Evolutionary conservation across 2,888 invertebrate species (phyloP).

Genomic region (Macaria liturata): DNA sequence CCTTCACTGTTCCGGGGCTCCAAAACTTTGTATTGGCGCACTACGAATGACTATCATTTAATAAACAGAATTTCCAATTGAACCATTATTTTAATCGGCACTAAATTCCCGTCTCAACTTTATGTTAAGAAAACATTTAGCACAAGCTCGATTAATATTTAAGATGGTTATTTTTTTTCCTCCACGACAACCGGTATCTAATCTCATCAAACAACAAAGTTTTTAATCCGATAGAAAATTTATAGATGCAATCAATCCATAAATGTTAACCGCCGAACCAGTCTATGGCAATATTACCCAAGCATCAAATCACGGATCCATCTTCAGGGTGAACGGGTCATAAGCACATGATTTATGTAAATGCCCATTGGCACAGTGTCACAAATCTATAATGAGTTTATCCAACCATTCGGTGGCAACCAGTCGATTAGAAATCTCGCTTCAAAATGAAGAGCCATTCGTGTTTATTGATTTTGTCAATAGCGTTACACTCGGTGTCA

Average conservation of each 20-base stretch:
- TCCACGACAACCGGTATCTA: too few species aligned
- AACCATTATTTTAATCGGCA: too few species aligned
- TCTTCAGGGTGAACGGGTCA: conserved; percentile 60
- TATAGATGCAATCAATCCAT: conserved; percentile 19
- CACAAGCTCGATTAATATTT: too few species aligned
- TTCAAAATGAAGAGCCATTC: conserved; percentile 27
- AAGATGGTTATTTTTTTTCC: too few species aligned
- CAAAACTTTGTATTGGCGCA: too few species aligned
- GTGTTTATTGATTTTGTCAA: conserved; percentile 27
- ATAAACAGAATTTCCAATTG: too few species aligned
- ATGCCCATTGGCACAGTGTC: conserved; percentile 40
- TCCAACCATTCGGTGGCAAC: conserved; percentile 32
- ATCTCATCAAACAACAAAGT: too few species aligned
- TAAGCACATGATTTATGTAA: conserved; percentile 47
- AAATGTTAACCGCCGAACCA: conserved; percentile 16
- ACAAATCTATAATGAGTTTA: conserved; percentile 34
- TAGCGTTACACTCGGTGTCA: conserved; percentile 28
- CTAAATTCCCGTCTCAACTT: too few species aligned
- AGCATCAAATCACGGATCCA: conserved; percentile 33
- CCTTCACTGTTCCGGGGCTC: too few species aligned
- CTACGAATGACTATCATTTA: too few species aligned
- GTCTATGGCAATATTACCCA: conserved; percentile 20
- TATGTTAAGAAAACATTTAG: too few species aligned
- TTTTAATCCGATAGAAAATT: conserved; percentile 5
- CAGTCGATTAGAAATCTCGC: conserved; percentile 32